phyloP scores from a whole-genome alignment of 2,113 vertebrate genomes.

The Hypocryptadius cinnamomeus region DNA sequence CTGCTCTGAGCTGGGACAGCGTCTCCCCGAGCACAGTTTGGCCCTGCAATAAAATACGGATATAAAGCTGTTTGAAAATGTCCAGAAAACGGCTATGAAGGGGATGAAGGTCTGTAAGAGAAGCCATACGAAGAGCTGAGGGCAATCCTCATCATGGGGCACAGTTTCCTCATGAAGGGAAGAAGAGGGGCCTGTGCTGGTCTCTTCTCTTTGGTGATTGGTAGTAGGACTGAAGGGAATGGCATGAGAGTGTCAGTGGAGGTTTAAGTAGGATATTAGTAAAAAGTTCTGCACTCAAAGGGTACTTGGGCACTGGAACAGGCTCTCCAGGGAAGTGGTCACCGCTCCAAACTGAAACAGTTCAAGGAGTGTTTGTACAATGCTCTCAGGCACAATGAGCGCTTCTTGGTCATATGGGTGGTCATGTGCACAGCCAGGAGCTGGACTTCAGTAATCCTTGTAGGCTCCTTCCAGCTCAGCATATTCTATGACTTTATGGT shows the following conservation, averaged over 20 bases:
- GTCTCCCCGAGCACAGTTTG: rapidly evolving
- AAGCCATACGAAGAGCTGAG: neutral
- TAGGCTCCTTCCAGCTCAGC: neutral
- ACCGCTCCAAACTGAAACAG: neutral
- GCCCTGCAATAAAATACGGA: neutral
- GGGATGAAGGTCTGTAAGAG: neutral
- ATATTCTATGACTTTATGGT: neutral
- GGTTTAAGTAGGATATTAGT: neutral
- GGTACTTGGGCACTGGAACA: neutral
- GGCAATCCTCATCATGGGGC: neutral
- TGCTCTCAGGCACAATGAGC: neutral
- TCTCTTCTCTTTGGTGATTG: neutral
- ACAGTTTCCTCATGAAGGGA: neutral
- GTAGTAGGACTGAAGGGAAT: neutral
- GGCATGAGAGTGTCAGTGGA: neutral
- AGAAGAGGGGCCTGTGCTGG: no score
- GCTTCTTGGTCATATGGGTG: neutral
- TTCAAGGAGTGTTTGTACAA: neutral
- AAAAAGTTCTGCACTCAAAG: neutral
- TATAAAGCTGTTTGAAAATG: neutral
- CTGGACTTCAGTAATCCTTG: neutral
- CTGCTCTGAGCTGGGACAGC: neutral
- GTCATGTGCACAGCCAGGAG: neutral
- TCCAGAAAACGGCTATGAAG: neutral
- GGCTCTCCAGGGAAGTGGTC: neutral